Evolutionary conservation across 2,113 vertebrate species (phyloP), one percentile per base, ranked within the genome.

Genomic region (Polypterus bichir): DNA sequence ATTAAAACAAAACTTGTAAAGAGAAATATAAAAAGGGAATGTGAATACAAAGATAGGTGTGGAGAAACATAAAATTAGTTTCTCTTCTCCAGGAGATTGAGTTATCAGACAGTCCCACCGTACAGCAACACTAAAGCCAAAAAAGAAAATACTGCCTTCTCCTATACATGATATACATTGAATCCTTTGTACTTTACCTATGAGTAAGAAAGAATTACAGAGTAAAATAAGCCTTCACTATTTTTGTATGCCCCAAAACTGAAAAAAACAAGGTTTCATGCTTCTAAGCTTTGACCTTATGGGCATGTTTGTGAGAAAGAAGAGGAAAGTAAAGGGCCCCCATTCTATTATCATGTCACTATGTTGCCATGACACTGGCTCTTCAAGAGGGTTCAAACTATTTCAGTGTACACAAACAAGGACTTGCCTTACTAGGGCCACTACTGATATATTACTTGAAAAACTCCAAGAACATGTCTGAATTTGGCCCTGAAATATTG

Each of bases 281-380:
- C 27, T 27, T 27, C 27, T 27, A 74, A 68, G 72, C 61, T 68
- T 11, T 68, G 78, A 72, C 78, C 71, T 68, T 62, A 59, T 64
- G 74, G 74, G 79, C 76, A 79, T 68, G 68, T 59, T 69, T 74
- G 69, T 79, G 71, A 65, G 78, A 78, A 78, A 77, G 65, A 60
- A 4, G 72, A 79, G 44, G 62, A 71, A 73, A 77, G 64, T 70
- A 68, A 74, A 86, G 83, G 77, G 65, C 58, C 77, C 80, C 83
- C 79, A 88, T 89, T 91, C 85, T 88, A 87, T 89, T 85, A 88
- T 82, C 84, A 88, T 85, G 82, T 85, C 79, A 82, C 83, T 82
- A 80, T 56, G 88, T 92, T 89, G 79, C 88, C 85, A 92, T 91
- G 81, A 90, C 55, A 79, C 86, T 69, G 58, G 81, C 70, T 75